These are phyloP conservation scores for Drosophila prosaltans DNA, from an alignment of 1,140 invertebrate genomes.

Conservation along the genomic window DNA sequence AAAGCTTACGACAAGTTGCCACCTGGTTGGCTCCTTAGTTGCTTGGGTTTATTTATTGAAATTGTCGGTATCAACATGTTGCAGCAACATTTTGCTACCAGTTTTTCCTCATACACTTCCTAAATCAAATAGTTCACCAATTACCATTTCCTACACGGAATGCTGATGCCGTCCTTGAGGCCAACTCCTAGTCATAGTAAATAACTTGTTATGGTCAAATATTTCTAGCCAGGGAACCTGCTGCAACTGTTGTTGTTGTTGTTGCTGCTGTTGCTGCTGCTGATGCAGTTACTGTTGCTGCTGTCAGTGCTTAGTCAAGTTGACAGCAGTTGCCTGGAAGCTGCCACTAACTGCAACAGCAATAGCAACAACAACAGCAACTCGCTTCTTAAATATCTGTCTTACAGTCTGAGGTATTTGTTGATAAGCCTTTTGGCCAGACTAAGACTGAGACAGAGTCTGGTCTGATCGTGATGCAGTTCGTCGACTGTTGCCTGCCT, in stretches of 20 bases:
- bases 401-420: constrained; percentile 74
- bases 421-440: constrained; percentile 61
- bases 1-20: constrained; percentile 44
- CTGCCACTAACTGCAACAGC: constrained; percentile 20
- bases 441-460: constrained; percentile 22
- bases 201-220: constrained; percentile 77
- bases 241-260: constrained; percentile 4
- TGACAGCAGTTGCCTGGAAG: constrained; percentile 52
- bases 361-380: constrained; percentile 2
- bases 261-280: constrained; percentile 1
- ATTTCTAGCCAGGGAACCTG: constrained; percentile 44
- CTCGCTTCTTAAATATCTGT: constrained; percentile 54
- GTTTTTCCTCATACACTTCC: constrained; percentile 56
- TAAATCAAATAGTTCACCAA: constrained; percentile 76
- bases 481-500: constrained; percentile 28
- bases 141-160: constrained; percentile 62
- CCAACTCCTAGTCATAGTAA: constrained; percentile 72
- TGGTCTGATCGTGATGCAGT: constrained; percentile 34
- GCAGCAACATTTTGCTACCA: constrained; percentile 29
- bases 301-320: constrained; percentile 56
- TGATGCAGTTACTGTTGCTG: neutral
- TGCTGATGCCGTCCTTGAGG: constrained; percentile 67
- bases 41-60: constrained; percentile 54
- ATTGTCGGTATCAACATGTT: constrained; percentile 58
- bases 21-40: constrained; percentile 48